Evolutionary conservation across 2,797 vertebrate species (phyloP).

Genomic region (Myioborus melanocephalus): DNA sequence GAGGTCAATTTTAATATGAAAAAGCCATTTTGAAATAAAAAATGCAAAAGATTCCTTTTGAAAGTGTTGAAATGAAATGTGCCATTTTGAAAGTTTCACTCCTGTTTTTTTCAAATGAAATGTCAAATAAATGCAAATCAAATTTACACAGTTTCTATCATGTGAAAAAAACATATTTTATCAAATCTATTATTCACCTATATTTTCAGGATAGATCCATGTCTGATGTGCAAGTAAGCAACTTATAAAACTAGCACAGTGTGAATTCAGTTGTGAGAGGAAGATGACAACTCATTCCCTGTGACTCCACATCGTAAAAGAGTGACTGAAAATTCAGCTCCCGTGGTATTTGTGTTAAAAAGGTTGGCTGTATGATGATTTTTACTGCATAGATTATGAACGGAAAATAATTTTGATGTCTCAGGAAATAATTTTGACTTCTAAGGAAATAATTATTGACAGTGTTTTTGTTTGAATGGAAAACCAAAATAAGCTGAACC

Average conservation of each 20-base stretch:
- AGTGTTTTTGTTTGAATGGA: neutral
- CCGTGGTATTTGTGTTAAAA: neutral
- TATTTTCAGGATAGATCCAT: neutral
- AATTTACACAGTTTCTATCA: neutral
- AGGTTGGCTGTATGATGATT: neutral
- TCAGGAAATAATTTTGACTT: neutral
- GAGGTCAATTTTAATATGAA: conserved; percentile 41
- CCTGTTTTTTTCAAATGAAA: neutral
- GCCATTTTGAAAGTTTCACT: conserved; percentile 27
- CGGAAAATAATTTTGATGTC: neutral
- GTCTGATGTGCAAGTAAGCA: neutral
- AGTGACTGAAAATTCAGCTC: neutral
- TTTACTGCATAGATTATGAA: neutral
- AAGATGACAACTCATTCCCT: neutral
- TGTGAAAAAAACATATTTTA: conserved; percentile 12
- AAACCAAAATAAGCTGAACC: neutral
- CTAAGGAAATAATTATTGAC: neutral
- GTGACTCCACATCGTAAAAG: neutral
- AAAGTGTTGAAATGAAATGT: conserved; percentile 37
- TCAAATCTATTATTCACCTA: conserved; percentile 53
- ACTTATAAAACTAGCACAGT: conserved; percentile 3
- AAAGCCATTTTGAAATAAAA: conserved; percentile 30
- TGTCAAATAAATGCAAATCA: conserved; percentile 42
- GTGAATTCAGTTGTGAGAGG: conserved; percentile 1
- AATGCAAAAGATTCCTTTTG: conserved; percentile 36